These are phyloP conservation scores for Drosophila differens DNA, from an alignment of 2,888 invertebrate species.

Conservation along the genomic window DNA sequence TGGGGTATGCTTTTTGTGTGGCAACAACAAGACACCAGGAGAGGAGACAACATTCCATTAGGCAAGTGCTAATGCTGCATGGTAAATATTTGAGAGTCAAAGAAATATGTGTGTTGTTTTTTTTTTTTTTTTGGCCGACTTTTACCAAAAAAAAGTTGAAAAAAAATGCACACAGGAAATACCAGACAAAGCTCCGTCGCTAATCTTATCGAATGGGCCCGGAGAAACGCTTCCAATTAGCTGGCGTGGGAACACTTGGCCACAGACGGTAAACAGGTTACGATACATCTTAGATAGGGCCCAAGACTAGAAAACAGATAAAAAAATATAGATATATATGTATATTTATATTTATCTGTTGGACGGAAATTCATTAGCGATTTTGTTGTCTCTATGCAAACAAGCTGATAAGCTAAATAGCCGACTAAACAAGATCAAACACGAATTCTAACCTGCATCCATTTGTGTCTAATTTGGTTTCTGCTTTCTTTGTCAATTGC, in stretches of 20 bases:
- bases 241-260: slow-evolving; percentile 75
- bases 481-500: slow-evolving; percentile 84
- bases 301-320: slow-evolving; percentile 14
- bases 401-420: slow-evolving; percentile 45
- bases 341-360: slow-evolving; percentile 40
- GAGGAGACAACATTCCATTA: slow-evolving; percentile 57
- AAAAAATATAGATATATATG: background rate
- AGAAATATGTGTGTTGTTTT: slow-evolving; percentile 53
- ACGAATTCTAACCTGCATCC: slow-evolving; percentile 20
- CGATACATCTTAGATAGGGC: slow-evolving; percentile 65
- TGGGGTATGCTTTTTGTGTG: slow-evolving; percentile 33
- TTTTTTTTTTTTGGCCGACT: slow-evolving; percentile 53
- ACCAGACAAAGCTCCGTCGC: slow-evolving; percentile 61
- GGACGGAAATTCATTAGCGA: slow-evolving; percentile 73
- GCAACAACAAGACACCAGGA: slow-evolving; percentile 53
- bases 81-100: slow-evolving; percentile 66
- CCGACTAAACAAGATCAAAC: slow-evolving; percentile 19
- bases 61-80: slow-evolving; percentile 56
- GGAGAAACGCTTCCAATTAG: slow-evolving; percentile 65
- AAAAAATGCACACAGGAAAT: slow-evolving; percentile 78
- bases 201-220: slow-evolving; percentile 81
- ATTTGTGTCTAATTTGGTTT: background rate
- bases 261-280: slow-evolving; percentile 53
- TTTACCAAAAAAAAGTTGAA: slow-evolving; percentile 45
- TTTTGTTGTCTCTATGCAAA: slow-evolving; percentile 66